Conservation (phyloP, 2,797 vertebrate species). For the Lemur catta region DNA sequence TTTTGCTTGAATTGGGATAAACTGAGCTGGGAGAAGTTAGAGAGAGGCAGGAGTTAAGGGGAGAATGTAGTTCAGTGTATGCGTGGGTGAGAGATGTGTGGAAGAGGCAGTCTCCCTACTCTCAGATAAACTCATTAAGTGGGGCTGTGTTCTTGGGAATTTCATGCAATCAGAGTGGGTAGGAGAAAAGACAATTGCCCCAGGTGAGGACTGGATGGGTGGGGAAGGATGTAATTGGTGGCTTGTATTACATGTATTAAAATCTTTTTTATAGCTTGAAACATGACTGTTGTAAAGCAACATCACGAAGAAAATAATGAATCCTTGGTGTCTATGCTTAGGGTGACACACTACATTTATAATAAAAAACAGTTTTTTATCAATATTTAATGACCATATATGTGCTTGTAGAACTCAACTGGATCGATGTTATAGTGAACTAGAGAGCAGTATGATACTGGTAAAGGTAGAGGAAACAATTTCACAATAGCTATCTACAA, state of each 20-base stretch:
- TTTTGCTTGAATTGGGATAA: neutral
- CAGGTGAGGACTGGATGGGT: neutral
- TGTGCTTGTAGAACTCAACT: neutral
- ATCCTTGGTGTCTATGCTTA: neutral
- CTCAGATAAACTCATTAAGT: neutral
- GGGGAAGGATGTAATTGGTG: neutral
- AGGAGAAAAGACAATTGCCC: neutral
- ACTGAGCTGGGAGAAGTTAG: neutral
- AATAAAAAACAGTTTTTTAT: neutral
- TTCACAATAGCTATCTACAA: neutral
- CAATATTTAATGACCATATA: neutral
- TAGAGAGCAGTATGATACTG: neutral
- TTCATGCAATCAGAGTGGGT: neutral
- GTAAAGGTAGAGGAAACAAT: neutral
- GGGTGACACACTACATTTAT: neutral
- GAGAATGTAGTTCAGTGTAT: neutral
- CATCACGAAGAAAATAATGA: constrained; percentile 6
- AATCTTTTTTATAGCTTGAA: neutral
- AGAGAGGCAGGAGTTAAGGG: neutral
- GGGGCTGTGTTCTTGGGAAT: neutral
- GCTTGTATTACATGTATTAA: neutral
- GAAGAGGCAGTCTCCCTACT: neutral
- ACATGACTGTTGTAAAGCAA: neutral
- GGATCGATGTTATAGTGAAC: neutral
- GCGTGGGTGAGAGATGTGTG: neutral